Conservation (phyloP, 2,113 vertebrate species). For the Brienomyrus longianalis region DNA sequence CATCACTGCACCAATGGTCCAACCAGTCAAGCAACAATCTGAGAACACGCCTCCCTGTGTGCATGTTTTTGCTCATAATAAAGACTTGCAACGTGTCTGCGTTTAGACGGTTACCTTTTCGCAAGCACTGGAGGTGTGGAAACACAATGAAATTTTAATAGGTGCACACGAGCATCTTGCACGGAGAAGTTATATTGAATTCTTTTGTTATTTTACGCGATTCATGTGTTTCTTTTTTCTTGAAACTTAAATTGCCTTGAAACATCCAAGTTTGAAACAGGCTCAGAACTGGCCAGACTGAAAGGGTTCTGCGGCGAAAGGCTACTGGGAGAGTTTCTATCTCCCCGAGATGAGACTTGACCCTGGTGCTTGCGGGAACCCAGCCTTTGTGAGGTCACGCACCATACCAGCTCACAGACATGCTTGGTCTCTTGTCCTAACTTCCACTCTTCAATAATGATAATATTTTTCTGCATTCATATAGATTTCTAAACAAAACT, state of each 20-base stretch:
- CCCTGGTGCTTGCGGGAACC: background rate
- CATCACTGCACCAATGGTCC: background rate
- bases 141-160: background rate
- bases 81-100: background rate
- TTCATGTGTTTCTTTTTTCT: background rate
- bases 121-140: background rate
- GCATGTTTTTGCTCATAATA: background rate
- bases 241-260: background rate
- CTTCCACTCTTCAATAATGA: background rate
- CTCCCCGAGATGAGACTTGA: constrained; percentile 36
- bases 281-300: background rate
- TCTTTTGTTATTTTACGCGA: background rate
- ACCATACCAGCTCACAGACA: background rate
- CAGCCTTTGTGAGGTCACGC: background rate
- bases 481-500: background rate
- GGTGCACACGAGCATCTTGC: background rate
- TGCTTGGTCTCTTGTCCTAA: background rate
- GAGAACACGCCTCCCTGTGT: background rate
- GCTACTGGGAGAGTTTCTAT: constrained; percentile 50
- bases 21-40: constrained; percentile 11
- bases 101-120: background rate
- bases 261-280: background rate
- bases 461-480: background rate
- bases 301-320: background rate
- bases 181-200: background rate